Evolutionary conservation across 2,888 invertebrate genomes (phyloP).

Genomic region (Pandemis corylana): DNA sequence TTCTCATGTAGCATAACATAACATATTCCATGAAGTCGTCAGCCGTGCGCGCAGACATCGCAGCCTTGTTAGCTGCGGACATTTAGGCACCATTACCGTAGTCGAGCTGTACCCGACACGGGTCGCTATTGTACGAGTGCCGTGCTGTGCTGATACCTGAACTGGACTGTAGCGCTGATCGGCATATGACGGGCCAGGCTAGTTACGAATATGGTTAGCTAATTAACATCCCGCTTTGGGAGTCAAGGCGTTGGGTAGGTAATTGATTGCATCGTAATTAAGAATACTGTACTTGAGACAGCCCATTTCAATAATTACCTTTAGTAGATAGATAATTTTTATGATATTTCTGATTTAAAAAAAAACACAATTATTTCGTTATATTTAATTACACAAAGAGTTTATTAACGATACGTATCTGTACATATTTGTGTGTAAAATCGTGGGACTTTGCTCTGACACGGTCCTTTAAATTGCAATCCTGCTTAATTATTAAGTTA

Average conservation of each 20-base stretch:
- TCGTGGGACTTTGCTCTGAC: neutral
- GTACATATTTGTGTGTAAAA: neutral
- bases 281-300: neutral
- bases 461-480: constrained; percentile 1
- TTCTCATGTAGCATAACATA: constrained; percentile 54
- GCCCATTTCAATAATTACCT: neutral
- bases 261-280: neutral
- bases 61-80: constrained; percentile 54
- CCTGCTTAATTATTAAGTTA: constrained; percentile 3
- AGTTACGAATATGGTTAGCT: neutral
- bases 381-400: neutral
- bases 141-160: constrained; percentile 4
- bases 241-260: neutral
- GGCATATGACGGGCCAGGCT: neutral
- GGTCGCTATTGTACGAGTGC: constrained; percentile 45
- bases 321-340: neutral
- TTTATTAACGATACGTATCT: neutral
- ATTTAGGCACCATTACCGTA: constrained; percentile 41
- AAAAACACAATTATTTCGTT: neutral
- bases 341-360: too few relatives aligned
- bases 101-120: constrained; percentile 48
- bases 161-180: neutral
- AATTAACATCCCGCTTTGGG: neutral
- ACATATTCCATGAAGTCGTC: constrained; percentile 61
- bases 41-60: constrained; percentile 52